Base-by-base conservation (phyloP, 2,888 invertebrate species). In the Eretmocerus hayati region DNA sequence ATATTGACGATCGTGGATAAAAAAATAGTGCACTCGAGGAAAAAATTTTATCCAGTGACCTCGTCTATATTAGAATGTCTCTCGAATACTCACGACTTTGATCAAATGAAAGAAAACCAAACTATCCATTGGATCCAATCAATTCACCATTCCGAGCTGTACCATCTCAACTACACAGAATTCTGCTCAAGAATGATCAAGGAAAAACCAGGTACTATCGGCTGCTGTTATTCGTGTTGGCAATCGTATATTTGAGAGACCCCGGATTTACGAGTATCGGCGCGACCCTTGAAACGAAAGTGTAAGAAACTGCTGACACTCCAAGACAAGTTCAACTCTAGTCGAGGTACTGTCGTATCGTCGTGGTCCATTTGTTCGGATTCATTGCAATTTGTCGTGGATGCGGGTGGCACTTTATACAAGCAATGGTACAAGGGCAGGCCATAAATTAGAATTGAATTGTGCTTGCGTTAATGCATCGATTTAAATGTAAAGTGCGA, bases 401-500 rank as follows among this genome's bases (percentile, higher is more conserved):
- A 59, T 60, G 58, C 52, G 54, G 55, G n/a, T n/a, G n/a, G n/a
- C n/a, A n/a, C n/a, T n/a, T n/a, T n/a, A n/a, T n/a, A n/a, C n/a
- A n/a, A n/a, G n/a, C n/a, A n/a, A n/a, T n/a, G n/a, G n/a, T n/a
- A n/a, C n/a, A n/a, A n/a, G n/a, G n/a, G n/a, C n/a, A n/a, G 58
- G 55, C 53, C 57, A 60, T 61, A 60, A 58, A 63, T 62, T 61
- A 62, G 59, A 61, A 62, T 62, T 59, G 60, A 61, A 63, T 63
- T 60, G 59, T 58, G 55, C 52, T 56, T 56, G 58, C 57, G 58
- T 56, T 63, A 61, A 63, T 61, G 59, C 58, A 55, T 58, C 60
- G 59, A 63, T 63, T 62, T 61, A 62, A 61, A 62, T 63, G 63
- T 59, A 62, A 63, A 63, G 59, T 44, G 59, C 54, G 54, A 59